phyloP scores from a whole-genome alignment of 2,797 vertebrate genomes.

The Emydoidea blandingii region DNA sequence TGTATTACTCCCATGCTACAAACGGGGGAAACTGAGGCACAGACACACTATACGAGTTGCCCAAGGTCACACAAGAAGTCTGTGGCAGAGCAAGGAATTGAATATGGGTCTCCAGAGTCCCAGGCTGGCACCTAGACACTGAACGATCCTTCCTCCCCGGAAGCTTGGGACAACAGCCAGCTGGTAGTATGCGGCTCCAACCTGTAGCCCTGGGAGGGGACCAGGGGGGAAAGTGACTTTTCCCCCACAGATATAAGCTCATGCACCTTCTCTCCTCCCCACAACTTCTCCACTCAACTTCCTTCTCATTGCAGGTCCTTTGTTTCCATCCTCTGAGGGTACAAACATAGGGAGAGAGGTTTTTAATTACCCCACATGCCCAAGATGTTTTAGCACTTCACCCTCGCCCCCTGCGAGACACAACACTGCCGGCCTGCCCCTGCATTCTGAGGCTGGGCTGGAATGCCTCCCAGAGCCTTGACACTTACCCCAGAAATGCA shows the following conservation, averaged over 20 bases:
- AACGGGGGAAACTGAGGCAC: background rate
- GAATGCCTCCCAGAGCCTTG: background rate
- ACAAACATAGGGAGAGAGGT: background rate
- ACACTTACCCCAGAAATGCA: background rate
- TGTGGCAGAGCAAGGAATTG: background rate
- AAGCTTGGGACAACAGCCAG: background rate
- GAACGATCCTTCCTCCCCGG: no score
- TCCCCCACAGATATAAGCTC: background rate
- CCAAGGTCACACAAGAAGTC: background rate
- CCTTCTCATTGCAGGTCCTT: background rate
- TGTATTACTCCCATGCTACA: background rate
- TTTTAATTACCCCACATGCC: background rate
- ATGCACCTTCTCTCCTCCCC: background rate
- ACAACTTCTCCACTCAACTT: background rate
- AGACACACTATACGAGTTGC: background rate
- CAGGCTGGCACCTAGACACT: background rate
- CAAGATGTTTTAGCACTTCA: background rate
- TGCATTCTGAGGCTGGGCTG: background rate
- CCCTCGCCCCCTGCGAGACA: no score
- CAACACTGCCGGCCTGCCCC: background rate
- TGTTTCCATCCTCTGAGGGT: background rate
- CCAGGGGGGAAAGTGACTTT: background rate
- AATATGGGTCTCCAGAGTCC: background rate
- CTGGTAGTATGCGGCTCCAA: background rate
- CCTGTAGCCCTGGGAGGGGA: background rate